These are phyloP conservation scores for Medauroidea extradentata DNA, from an alignment of 1,140 invertebrate species.

Conservation along the genomic window DNA sequence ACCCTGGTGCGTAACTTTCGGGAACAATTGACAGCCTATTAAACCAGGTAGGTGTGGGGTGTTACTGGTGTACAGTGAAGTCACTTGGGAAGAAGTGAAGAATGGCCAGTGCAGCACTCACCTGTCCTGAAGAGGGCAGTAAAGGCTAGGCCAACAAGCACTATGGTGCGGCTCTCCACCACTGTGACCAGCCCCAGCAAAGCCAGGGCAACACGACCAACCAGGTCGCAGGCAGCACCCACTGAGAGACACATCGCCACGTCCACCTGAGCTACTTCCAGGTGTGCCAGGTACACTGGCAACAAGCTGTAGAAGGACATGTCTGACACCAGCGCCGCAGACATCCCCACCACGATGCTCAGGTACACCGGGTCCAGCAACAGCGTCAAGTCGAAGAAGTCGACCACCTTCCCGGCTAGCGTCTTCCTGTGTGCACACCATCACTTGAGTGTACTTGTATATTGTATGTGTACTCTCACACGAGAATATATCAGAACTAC, in stretches of 20 bases:
- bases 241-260: conserved; percentile 51
- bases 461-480: no score
- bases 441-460: no score
- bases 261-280: conserved; percentile 45
- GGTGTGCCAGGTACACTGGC: conserved; percentile 49
- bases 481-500: no score
- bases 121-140: conserved; percentile 48
- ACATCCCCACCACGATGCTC: conserved; percentile 58
- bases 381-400: conserved; percentile 62
- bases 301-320: conserved; percentile 58
- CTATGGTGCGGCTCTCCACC: conserved; percentile 50
- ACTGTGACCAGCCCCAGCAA: conserved; percentile 44
- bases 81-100: not conserved
- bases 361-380: conserved; percentile 46
- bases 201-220: conserved; percentile 47
- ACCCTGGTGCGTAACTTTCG: no score
- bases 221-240: conserved; percentile 48
- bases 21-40: no score
- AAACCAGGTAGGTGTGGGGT: not conserved
- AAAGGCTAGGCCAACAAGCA: conserved; percentile 46
- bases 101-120: conserved; percentile 28
- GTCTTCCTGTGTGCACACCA: no score
- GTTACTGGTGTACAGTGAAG: conserved; percentile 14
- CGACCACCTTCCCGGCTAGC: conserved; percentile 36
- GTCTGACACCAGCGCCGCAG: conserved; percentile 51